These are phyloP conservation scores for Dryadula phaetusa DNA, from an alignment of 2,888 invertebrate genomes.

Conservation along the genomic window DNA sequence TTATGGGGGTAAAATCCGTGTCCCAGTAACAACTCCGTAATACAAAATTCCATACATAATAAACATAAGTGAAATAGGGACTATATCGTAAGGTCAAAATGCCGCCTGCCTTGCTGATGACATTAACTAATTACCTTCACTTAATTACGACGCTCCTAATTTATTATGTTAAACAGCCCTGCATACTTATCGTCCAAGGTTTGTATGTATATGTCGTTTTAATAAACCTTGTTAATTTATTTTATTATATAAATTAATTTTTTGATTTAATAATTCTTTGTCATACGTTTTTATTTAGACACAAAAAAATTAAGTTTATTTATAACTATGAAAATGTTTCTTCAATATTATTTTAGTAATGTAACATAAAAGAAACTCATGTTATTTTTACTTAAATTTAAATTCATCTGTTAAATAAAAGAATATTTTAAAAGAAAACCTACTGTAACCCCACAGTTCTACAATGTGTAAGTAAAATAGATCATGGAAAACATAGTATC, in stretches of 20 bases:
- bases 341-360: too few species aligned
- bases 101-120: conserved; percentile 21
- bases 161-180: conserved; percentile 24
- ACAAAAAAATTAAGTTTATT: too few species aligned
- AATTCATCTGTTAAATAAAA: too few species aligned
- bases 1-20: background rate
- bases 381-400: too few species aligned
- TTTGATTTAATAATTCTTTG: too few species aligned
- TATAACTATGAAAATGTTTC: too few species aligned
- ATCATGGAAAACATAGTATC: too few species aligned
- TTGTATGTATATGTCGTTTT: background rate
- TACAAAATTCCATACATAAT: background rate
- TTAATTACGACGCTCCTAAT: conserved; percentile 18
- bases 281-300: too few species aligned
- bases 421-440: too few species aligned
- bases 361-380: too few species aligned
- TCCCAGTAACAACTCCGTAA: background rate
- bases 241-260: background rate
- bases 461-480: too few species aligned
- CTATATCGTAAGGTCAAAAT: conserved; percentile 15
- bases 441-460: too few species aligned
- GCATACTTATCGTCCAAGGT: conserved; percentile 13
- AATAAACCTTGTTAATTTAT: background rate
- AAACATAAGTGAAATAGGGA: conserved; percentile 2
- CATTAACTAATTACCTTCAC: conserved; percentile 24